Conservation (phyloP, 2,797 vertebrate genomes). For the Parauchenoglanis ngamensis region DNA sequence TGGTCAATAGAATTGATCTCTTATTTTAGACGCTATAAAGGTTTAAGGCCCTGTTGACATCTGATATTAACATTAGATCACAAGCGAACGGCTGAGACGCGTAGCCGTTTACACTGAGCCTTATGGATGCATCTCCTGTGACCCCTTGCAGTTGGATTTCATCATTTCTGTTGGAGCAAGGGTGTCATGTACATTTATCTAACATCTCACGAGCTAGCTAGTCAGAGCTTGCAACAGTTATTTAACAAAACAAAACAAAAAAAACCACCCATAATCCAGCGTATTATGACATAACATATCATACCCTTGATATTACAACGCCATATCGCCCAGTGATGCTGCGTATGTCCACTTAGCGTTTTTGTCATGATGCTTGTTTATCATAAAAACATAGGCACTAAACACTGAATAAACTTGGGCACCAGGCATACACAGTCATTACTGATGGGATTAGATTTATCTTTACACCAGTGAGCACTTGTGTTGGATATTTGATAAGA, state of each 20-base stretch:
- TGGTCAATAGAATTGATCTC: not conserved
- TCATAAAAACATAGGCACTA: not conserved
- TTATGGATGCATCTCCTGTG: no score
- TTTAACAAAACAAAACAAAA: no score
- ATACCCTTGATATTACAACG: not conserved
- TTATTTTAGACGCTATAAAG: no score
- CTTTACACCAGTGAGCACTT: not conserved
- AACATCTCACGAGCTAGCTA: not conserved
- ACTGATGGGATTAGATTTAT: not conserved
- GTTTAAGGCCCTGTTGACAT: not conserved
- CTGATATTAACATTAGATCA: not conserved
- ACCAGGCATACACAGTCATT: not conserved
- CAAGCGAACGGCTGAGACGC: no score
- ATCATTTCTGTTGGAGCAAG: no score
- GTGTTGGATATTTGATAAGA: not conserved
- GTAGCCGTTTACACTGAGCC: no score
- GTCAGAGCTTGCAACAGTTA: not conserved
- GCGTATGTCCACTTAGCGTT: not conserved
- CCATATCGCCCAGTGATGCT: not conserved
- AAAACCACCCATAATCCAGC: no score
- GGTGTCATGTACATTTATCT: no score
- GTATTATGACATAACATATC: not conserved
- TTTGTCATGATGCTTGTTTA: not conserved
- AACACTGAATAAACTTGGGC: not conserved
- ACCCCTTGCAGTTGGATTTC: no score